A percentile compares a stretch with the other conserved stretches of the same genome.
Evolutionary conservation across 2,113 vertebrate species (phyloP).

Genomic region (Gobiocypris rarus): DNA sequence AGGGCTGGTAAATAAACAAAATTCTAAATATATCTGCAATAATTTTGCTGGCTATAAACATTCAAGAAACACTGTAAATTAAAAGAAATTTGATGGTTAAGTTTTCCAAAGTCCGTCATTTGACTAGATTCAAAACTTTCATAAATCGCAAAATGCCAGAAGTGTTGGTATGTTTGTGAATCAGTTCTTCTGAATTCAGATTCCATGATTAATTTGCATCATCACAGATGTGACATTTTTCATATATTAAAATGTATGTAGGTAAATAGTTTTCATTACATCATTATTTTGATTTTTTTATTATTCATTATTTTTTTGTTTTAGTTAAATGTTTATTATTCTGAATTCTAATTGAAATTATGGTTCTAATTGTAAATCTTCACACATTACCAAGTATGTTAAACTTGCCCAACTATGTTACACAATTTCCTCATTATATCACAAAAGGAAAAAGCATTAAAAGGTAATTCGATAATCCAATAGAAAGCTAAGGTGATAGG

Average conservation of each 20-base stretch:
- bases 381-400: neutral
- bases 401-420: neutral
- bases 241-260: neutral
- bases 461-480: neutral
- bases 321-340: neutral
- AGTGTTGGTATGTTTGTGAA: no score
- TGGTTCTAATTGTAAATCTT: neutral
- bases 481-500: slow-evolving; percentile 17
- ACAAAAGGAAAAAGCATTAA: neutral
- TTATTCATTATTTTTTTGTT: neutral
- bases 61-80: neutral
- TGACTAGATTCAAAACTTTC: neutral
- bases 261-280: neutral
- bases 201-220: neutral
- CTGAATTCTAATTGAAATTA: neutral
- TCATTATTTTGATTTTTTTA: no score
- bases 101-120: neutral
- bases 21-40: neutral
- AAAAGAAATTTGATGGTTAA: neutral
- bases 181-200: neutral
- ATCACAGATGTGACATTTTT: neutral
- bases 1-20: neutral
- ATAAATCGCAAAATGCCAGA: neutral
- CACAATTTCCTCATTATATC: neutral
- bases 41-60: neutral